Evolutionary conservation across 2,797 vertebrate genomes (phyloP).

Genomic region (Coracias cyanogaster): DNA sequence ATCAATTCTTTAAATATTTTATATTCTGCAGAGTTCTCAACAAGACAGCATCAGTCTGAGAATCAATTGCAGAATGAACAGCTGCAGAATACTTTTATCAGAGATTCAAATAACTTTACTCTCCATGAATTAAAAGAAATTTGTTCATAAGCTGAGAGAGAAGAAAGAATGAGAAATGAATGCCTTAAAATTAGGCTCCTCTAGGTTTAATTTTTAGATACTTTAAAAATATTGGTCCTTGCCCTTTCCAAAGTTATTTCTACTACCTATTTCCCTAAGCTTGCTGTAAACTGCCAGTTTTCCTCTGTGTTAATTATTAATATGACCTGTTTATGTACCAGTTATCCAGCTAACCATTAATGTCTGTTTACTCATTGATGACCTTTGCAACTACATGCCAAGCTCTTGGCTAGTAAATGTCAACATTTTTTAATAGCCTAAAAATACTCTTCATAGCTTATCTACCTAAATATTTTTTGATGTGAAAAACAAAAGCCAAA

Average conservation of each 20-base stretch:
- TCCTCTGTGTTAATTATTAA: slow-evolving; percentile 96
- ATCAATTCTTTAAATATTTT: slow-evolving; percentile 33
- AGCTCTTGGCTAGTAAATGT: slow-evolving; percentile 89
- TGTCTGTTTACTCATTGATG: slow-evolving; percentile 97
- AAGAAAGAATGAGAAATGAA: neutral
- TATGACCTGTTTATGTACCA: slow-evolving; percentile 93
- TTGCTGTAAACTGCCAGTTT: slow-evolving; percentile 68
- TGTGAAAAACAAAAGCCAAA: neutral
- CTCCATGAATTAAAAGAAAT: slow-evolving; percentile 30
- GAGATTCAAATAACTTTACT: slow-evolving; percentile 11
- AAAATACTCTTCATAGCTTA: slow-evolving; percentile 53
- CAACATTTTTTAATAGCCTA: slow-evolving; percentile 76
- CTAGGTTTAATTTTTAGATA: slow-evolving; percentile 17
- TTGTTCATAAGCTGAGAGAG: neutral
- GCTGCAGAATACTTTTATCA: neutral
- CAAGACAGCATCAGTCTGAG: neutral
- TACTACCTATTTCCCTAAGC: slow-evolving; percentile 57
- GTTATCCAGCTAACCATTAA: slow-evolving; percentile 99
- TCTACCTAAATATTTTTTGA: slow-evolving; percentile 22
- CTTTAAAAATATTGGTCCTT: slow-evolving; percentile 40
- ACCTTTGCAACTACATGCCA: slow-evolving; percentile 90
- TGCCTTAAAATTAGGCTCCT: neutral
- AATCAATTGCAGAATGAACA: slow-evolving; percentile 17
- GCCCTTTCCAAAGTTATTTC: slow-evolving; percentile 56
- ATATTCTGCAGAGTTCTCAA: neutral